These are phyloP conservation scores for Dinomys branickii DNA, from an alignment of 2,113 vertebrate genomes.

Conservation along the genomic window DNA sequence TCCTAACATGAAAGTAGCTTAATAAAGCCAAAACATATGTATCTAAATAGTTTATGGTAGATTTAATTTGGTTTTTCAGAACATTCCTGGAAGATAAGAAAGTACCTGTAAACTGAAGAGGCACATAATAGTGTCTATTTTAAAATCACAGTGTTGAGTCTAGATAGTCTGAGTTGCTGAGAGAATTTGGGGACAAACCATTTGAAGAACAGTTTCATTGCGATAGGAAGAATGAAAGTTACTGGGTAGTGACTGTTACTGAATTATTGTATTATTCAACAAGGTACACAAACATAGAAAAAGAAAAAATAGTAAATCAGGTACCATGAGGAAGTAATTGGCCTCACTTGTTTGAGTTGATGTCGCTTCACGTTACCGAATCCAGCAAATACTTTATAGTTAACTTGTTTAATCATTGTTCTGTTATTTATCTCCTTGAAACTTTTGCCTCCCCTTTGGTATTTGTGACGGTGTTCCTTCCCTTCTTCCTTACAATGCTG, in stretches of 20 bases:
- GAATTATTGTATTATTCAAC: background rate
- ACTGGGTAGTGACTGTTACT: background rate
- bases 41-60: conserved; percentile 27
- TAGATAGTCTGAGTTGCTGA: conserved; percentile 33
- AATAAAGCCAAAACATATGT: background rate
- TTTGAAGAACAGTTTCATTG: conserved; percentile 24
- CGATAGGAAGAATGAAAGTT: conserved; percentile 33
- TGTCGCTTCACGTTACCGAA: background rate
- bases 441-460: background rate
- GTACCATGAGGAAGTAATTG: background rate
- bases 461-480: background rate
- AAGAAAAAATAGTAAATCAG: background rate
- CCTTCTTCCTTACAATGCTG: background rate
- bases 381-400: background rate
- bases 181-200: conserved; percentile 3
- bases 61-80: conserved; percentile 46
- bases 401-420: background rate
- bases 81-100: conserved; percentile 42
- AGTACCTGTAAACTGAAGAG: conserved; percentile 14
- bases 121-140: background rate
- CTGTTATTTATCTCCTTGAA: background rate
- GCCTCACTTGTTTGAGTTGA: background rate
- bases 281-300: background rate
- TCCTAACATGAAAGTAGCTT: conserved; percentile 4
- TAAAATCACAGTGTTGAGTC: conserved; percentile 32